Percentiles rank a stretch among this genome's conserved stretches.
Conservation (phyloP, 2,888 invertebrate genomes). For the Cynaeus angustus region DNA sequence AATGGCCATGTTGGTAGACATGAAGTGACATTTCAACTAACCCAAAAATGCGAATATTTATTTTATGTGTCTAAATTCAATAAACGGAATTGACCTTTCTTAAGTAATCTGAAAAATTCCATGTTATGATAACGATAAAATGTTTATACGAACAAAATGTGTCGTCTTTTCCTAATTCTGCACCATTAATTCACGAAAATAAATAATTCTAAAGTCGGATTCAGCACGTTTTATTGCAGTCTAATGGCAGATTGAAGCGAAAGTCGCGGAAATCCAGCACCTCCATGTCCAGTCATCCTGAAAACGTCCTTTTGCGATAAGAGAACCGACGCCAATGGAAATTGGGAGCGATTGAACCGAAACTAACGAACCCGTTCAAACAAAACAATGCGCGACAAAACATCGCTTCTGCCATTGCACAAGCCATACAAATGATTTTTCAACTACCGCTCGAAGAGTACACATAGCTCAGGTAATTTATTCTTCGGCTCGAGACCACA, state of each 20-base stretch:
- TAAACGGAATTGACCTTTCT: slow-evolving; percentile 28
- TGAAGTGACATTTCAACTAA: too few species aligned
- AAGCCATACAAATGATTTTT: slow-evolving; percentile 29
- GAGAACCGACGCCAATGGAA: slow-evolving; percentile 9
- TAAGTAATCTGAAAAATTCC: slow-evolving; percentile 6
- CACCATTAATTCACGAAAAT: slow-evolving; percentile 12
- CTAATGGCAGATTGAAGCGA: slow-evolving; percentile 25
- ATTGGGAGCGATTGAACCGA: slow-evolving; percentile 22
- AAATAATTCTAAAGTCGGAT: slow-evolving; percentile 11
- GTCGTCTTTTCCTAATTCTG: slow-evolving; percentile 2
- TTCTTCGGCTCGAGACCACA: slow-evolving; percentile 41
- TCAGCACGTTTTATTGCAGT: slow-evolving; percentile 17
- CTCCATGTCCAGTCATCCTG: slow-evolving; percentile 37
- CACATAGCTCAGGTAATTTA: slow-evolving; percentile 26
- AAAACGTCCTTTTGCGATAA: slow-evolving; percentile 34
- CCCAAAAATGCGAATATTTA: too few species aligned
- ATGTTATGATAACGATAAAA: slow-evolving; percentile 16
- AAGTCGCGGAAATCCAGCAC: slow-evolving; percentile 28
- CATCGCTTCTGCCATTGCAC: slow-evolving; percentile 18
- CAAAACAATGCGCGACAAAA: slow-evolving; percentile 15
- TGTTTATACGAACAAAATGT: slow-evolving; percentile 11
- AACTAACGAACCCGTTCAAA: slow-evolving; percentile 29
- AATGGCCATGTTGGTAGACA: too few species aligned
- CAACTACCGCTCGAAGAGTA: slow-evolving; percentile 10
- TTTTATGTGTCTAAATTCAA: slow-evolving; percentile 5